Conservation (phyloP, 2,113 vertebrate genomes). For the Cettia cetti region DNA sequence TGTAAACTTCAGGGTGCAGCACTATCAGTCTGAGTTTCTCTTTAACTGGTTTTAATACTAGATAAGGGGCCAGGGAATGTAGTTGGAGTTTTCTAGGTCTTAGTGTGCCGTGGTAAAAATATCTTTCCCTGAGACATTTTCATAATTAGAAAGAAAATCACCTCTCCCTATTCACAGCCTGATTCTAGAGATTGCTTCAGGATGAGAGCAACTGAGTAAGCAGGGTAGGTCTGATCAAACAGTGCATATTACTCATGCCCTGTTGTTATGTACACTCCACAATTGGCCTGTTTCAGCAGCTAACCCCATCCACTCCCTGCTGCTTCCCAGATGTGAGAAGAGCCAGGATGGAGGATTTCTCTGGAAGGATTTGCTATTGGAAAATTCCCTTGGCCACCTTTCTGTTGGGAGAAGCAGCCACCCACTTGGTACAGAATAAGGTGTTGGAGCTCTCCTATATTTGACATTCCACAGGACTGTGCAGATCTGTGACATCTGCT, state of each 20-base stretch:
- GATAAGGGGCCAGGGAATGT: background rate
- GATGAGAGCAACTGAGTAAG: background rate
- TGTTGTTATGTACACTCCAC: background rate
- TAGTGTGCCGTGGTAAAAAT: constrained; percentile 23
- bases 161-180: background rate
- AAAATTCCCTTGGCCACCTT: background rate
- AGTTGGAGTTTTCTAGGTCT: background rate
- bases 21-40: background rate
- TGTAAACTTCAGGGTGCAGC: background rate
- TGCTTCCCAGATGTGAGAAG: background rate
- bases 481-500: background rate
- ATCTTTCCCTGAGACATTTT: constrained; percentile 22
- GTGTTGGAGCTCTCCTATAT: background rate
- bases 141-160: constrained; percentile 42
- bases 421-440: background rate
- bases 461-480: background rate
- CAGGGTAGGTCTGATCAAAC: background rate
- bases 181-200: constrained; percentile 8
- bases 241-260: background rate
- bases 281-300: background rate
- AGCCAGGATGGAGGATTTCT: background rate
- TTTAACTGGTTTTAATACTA: constrained; percentile 20
- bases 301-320: background rate
- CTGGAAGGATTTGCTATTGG: background rate
- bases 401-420: background rate